A percentile compares a stretch with the other conserved stretches of the same genome.
These are phyloP conservation scores for Tipula lateralis DNA, from an alignment of 2,888 invertebrate species.

Conservation along the genomic window DNA sequence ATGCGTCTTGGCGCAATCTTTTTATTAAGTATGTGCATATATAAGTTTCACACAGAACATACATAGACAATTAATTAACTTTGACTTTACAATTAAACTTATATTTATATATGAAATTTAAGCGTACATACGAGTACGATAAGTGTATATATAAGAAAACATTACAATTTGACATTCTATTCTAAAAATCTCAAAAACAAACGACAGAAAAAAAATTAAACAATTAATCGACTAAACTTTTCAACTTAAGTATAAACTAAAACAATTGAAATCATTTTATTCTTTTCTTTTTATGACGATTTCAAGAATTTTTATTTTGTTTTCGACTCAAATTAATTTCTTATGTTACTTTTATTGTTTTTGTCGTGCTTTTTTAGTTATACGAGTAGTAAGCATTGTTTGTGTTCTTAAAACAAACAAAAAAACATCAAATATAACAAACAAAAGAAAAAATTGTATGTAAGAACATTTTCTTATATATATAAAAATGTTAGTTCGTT, in stretches of 20 bases:
- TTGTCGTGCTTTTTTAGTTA: slow-evolving; percentile 7
- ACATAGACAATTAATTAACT: neutral
- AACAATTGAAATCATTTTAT: neutral
- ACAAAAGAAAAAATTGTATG: neutral
- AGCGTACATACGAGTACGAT: neutral
- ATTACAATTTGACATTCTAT: neutral
- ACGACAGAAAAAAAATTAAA: neutral
- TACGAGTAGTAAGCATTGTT: neutral
- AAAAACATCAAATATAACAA: neutral
- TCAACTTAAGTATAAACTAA: neutral
- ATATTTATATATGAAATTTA: neutral
- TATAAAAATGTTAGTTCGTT: neutral
- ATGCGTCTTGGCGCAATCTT: neutral
- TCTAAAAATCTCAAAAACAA: neutral
- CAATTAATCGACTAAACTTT: slow-evolving; percentile 24
- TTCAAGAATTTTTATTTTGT: neutral
- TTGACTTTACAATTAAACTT: neutral
- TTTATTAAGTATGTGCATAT: neutral
- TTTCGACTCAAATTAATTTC: neutral
- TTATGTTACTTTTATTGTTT: neutral
- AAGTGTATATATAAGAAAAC: neutral
- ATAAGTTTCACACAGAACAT: neutral
- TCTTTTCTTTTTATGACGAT: slow-evolving; percentile 1
- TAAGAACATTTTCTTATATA: neutral
- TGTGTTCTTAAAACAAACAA: neutral